Conservation (phyloP, 2,888 invertebrate genomes). For the Labia minor region DNA sequence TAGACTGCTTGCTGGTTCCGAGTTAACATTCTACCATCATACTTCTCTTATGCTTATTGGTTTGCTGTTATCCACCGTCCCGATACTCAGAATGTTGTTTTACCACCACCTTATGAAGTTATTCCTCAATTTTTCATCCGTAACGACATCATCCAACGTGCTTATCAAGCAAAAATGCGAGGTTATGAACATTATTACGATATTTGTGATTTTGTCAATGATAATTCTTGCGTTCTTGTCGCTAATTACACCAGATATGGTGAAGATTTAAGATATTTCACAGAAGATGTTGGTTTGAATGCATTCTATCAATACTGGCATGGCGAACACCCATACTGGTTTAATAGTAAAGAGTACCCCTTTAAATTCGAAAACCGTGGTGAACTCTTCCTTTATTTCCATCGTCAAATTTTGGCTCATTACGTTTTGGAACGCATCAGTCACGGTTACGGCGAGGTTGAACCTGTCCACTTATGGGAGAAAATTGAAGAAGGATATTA, state of each 20-base stretch:
- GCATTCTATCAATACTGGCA: slow-evolving; percentile 48
- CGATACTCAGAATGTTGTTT: slow-evolving; percentile 45
- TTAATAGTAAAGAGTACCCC: slow-evolving; percentile 44
- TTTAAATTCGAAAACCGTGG: slow-evolving; percentile 49
- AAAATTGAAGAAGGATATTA: slow-evolving; percentile 36
- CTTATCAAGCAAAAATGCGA: slow-evolving; percentile 24
- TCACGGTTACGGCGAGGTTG: slow-evolving; percentile 55
- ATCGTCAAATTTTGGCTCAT: slow-evolving; percentile 27
- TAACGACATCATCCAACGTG: slow-evolving; percentile 45
- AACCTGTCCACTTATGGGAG: slow-evolving; percentile 43
- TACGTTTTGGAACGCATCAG: slow-evolving; percentile 67
- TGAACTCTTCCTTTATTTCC: slow-evolving; percentile 38
- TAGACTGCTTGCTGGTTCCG: slow-evolving; percentile 55
- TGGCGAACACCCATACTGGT: slow-evolving; percentile 51
- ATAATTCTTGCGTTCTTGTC: neutral
- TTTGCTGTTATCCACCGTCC: slow-evolving; percentile 48
- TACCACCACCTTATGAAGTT: slow-evolving; percentile 59
- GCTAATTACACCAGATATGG: neutral
- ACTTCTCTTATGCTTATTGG: slow-evolving; percentile 52
- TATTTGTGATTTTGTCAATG: neutral
- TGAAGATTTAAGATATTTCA: slow-evolving; percentile 49
- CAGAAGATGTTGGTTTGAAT: slow-evolving; percentile 59
- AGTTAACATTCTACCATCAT: slow-evolving; percentile 48
- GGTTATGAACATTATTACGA: neutral
- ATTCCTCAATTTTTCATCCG: slow-evolving; percentile 54